Evolutionary conservation across 2,113 vertebrate species (phyloP).

Genomic region (Pygoscelis antarcticus): DNA sequence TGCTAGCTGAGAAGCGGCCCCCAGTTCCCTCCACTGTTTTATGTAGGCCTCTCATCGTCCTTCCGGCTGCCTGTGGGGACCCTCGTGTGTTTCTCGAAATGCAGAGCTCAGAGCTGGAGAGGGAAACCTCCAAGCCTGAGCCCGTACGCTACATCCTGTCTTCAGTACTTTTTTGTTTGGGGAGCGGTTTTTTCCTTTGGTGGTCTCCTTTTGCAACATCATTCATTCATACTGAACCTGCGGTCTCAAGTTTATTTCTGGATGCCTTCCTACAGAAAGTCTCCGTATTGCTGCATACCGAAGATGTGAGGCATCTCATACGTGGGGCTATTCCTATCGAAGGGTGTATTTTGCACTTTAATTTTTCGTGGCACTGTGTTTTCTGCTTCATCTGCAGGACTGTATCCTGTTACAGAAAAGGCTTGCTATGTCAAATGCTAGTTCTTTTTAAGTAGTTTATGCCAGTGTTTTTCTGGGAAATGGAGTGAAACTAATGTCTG

Average conservation of each 20-base stretch:
- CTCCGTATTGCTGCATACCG: not conserved
- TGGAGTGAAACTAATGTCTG: not conserved
- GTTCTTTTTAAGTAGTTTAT: not conserved
- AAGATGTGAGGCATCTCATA: not conserved
- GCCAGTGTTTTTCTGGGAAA: not conserved
- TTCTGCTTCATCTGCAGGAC: not conserved
- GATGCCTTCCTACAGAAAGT: not conserved
- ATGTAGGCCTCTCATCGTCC: not conserved
- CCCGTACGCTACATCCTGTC: not conserved
- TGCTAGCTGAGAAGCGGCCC: not conserved
- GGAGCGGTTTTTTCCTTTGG: not conserved
- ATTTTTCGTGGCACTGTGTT: not conserved
- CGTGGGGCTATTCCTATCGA: not conserved
- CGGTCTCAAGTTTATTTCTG: not conserved
- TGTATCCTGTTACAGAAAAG: not conserved
- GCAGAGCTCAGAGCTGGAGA: not conserved
- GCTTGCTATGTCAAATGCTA: not conserved
- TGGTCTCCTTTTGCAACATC: too few species aligned
- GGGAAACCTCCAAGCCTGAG: not conserved
- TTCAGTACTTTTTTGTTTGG: not conserved
- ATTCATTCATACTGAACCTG: not conserved
- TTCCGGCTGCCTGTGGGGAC: not conserved
- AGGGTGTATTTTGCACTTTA: not conserved
- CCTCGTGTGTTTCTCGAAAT: not conserved
- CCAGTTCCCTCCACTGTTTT: accelerated